phyloP scores from a whole-genome alignment of 2,888 invertebrate species.

The Horisme vitalbata region DNA sequence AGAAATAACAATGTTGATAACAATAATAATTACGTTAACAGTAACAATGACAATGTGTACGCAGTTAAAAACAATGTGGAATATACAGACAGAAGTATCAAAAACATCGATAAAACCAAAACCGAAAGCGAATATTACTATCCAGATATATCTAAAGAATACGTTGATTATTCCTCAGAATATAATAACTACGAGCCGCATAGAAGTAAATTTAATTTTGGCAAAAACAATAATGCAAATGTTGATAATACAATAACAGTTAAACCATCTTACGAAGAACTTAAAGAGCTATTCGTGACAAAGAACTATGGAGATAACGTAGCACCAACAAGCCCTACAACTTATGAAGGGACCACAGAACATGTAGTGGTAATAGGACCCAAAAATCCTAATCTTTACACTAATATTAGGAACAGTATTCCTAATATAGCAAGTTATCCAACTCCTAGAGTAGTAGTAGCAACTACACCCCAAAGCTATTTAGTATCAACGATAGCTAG shows the following conservation, averaged over 20 bases:
- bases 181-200: conserved; percentile 54
- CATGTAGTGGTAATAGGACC: conserved; percentile 52
- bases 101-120: conserved; percentile 28
- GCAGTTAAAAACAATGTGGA: conserved; percentile 26
- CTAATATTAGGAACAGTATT: conserved; percentile 48
- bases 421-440: conserved; percentile 34
- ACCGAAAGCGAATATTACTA: conserved; percentile 40
- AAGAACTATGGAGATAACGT: conserved; percentile 42
- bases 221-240: conserved; percentile 32
- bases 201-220: conserved; percentile 52
- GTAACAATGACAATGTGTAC: conserved; percentile 28
- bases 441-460: conserved; percentile 27
- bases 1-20: background rate
- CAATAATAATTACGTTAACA: conserved; percentile 17
- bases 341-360: conserved; percentile 48
- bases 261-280: conserved; percentile 49
- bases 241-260: conserved; percentile 35
- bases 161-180: conserved; percentile 62
- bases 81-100: conserved; percentile 31
- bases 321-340: conserved; percentile 44
- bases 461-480: conserved; percentile 50
- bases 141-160: conserved; percentile 58
- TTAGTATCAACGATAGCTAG: conserved; percentile 61
- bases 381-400: conserved; percentile 53
- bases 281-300: conserved; percentile 55